Percentiles rank a stretch among this genome's conserved stretches.
These are phyloP conservation scores for Pachycephala philippinensis DNA, from an alignment of 2,113 vertebrate genomes.

Conservation along the genomic window DNA sequence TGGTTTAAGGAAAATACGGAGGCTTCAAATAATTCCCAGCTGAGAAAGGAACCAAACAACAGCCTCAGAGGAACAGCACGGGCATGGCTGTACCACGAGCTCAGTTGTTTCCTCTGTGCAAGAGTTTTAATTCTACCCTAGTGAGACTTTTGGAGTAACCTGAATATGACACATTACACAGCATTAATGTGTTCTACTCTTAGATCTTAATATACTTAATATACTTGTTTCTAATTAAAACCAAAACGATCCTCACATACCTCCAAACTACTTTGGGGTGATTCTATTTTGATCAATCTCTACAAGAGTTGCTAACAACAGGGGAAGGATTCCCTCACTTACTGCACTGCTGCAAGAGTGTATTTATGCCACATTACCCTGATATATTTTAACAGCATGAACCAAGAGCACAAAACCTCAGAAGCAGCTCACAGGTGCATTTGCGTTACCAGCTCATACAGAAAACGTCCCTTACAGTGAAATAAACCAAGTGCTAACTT, in stretches of 20 bases:
- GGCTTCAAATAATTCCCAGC: not conserved
- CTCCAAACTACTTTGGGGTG: not conserved
- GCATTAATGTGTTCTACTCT: not conserved
- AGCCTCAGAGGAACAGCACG: not conserved
- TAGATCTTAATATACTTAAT: too few relatives aligned
- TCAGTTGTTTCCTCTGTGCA: not conserved
- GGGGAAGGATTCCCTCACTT: fast-evolving
- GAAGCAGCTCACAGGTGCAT: not conserved
- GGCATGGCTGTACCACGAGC: not conserved
- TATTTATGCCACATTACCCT: not conserved
- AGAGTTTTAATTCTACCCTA: not conserved
- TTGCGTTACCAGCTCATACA: not conserved
- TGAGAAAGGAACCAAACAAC: not conserved
- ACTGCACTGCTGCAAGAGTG: not conserved
- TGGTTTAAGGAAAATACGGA: not conserved
- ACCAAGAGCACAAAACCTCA: not conserved
- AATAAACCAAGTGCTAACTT: not conserved
- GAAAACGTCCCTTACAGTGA: not conserved
- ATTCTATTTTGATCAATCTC: not conserved
- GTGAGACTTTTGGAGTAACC: not conserved
- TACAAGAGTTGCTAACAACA: not conserved
- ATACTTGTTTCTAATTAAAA: not conserved
- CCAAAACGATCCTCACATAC: not conserved
- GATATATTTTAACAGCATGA: not conserved
- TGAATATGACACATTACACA: fast-evolving